These are phyloP conservation scores for Diarsia brunnea DNA, from an alignment of 2,888 invertebrate species.

Conservation along the genomic window DNA sequence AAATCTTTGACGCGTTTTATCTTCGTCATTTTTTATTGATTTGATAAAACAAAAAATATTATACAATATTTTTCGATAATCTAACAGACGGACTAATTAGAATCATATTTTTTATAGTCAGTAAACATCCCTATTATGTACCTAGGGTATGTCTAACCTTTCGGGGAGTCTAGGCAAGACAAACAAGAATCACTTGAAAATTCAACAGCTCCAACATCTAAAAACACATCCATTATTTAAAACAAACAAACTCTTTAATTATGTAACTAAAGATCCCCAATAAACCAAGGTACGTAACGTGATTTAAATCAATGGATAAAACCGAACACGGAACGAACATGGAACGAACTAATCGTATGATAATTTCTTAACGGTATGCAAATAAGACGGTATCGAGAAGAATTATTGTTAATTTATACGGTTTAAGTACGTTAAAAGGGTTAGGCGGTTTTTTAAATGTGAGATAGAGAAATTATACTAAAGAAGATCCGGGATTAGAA, in stretches of 20 bases:
- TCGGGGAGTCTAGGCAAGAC: no score
- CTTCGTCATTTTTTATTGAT: no score
- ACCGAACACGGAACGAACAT: conserved; percentile 44
- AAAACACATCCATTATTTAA: conserved; percentile 27
- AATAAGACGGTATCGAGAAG: conserved; percentile 47
- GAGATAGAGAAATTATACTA: conserved; percentile 26
- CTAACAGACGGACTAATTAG: no score
- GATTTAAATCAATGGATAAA: conserved; percentile 56
- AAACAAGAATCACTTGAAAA: background rate
- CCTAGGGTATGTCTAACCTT: no score
- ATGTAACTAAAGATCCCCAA: conserved; percentile 46
- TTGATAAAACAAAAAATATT: no score
- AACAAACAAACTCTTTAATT: conserved; percentile 49
- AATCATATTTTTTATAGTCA: no score
- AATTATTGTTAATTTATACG: conserved; percentile 63
- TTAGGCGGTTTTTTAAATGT: conserved; percentile 25
- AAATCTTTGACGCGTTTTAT: no score
- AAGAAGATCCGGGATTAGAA: conserved; percentile 30
- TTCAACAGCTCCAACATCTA: background rate
- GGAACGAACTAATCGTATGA: conserved; percentile 57
- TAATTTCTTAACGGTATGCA: conserved; percentile 68
- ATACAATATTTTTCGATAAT: no score
- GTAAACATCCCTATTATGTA: no score
- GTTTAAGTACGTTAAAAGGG: conserved; percentile 44
- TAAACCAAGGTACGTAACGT: conserved; percentile 37